phyloP scores from a whole-genome alignment of 2,113 vertebrate species.

The Rallus limicola region DNA sequence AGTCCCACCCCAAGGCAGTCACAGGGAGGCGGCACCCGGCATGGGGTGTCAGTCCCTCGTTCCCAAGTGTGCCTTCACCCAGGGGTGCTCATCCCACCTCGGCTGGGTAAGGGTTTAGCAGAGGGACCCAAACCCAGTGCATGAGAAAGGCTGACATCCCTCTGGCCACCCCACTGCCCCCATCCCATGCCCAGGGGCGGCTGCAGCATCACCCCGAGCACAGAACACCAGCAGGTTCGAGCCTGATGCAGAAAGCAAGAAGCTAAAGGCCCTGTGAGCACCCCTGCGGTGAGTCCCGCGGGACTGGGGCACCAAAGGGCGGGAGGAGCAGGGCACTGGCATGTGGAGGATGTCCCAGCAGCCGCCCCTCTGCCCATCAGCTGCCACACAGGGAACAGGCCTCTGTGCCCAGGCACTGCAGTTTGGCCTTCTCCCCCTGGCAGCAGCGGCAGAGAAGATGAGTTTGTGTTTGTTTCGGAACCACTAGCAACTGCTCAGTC shows the following conservation, averaged over 20 bases:
- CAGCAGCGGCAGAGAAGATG: neutral
- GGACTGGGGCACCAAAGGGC: neutral
- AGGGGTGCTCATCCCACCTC: fast-evolving
- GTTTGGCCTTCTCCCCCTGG: neutral
- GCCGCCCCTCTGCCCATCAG: fast-evolving
- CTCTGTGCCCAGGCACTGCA: fast-evolving
- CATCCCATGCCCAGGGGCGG: neutral
- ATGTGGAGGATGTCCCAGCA: neutral
- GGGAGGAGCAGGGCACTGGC: fast-evolving
- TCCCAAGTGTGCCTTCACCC: fast-evolving
- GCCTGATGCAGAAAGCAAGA: fast-evolving
- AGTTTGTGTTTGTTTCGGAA: conserved; percentile 1
- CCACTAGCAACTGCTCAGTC: conserved; percentile 11
- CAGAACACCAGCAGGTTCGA: fast-evolving
- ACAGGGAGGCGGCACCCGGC: fast-evolving
- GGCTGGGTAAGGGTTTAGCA: neutral
- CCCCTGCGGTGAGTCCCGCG: fast-evolving
- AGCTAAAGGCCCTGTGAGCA: fast-evolving
- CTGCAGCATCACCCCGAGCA: fast-evolving
- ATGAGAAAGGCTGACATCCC: fast-evolving
- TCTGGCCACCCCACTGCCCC: neutral
- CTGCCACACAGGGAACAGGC: fast-evolving
- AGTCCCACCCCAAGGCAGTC: fast-evolving
- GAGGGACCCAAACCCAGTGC: fast-evolving
- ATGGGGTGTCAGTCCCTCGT: fast-evolving